Evolutionary conservation across 1,140 invertebrate species (phyloP).

Genomic region (Cardiocondyla obscurior): DNA sequence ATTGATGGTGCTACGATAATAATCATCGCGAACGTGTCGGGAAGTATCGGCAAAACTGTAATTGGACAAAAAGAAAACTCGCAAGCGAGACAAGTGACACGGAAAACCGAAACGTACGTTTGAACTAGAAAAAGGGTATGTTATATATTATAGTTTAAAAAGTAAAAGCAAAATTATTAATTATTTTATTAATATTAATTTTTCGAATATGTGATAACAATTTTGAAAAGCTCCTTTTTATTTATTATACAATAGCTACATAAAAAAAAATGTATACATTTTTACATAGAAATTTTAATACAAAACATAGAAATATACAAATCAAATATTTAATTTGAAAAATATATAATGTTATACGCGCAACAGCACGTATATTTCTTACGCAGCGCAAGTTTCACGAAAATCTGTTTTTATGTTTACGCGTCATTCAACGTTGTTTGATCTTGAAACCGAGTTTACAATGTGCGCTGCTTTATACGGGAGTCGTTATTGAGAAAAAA

Average conservation of each 20-base stretch:
- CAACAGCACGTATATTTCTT: neutral
- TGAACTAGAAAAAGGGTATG: neutral
- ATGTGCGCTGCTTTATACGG: neutral
- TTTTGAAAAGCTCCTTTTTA: neutral
- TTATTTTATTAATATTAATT: neutral
- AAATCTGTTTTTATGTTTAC: neutral
- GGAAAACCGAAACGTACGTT: constrained; percentile 40
- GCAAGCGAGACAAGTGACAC: constrained; percentile 14
- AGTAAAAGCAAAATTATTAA: neutral
- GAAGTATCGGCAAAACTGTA: constrained; percentile 51
- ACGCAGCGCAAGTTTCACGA: neutral
- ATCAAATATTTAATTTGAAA: neutral
- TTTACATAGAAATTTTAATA: too few species aligned
- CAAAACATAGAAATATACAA: too few species aligned
- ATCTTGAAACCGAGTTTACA: constrained; percentile 9
- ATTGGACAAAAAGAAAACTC: constrained; percentile 50
- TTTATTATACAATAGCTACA: too few species aligned
- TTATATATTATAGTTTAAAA: neutral
- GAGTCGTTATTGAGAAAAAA: neutral
- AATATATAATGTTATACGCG: neutral
- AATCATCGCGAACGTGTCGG: constrained; percentile 42
- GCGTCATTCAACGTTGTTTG: neutral
- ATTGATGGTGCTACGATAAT: constrained; percentile 27
- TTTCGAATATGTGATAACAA: neutral
- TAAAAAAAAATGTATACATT: too few species aligned